Base-by-base conservation (phyloP, 2,797 vertebrate species). In the Coregonus suidteri region DNA sequence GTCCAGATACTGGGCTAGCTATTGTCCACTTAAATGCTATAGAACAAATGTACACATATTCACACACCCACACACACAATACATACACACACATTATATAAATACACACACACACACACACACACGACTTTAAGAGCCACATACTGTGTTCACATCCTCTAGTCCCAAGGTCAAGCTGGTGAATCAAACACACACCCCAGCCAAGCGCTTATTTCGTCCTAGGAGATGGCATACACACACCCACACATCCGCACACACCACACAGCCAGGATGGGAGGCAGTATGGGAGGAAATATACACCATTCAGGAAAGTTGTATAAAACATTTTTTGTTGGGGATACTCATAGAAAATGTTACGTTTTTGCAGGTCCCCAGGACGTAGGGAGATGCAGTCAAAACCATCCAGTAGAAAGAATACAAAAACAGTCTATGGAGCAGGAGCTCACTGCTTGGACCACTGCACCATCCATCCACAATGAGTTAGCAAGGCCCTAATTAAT, bases 151-250 rank as follows among this genome's bases (percentile, higher is more conserved):
- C 77, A 81, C 31, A 71, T 47, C 71, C 77, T 30, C 3, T 75
- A 85, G 81, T 73, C 76, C 51, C 74, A 70, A 82, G 80, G 83
- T 86, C 77, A 86, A 83, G 69, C 75, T 82, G 67, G 56, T 85
- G 79, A 83, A 79, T 81, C 74, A 75, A 87, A 85, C 77, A 79
- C 74, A 64, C 79, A 79, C 88, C 51, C 71, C 73, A 76, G 37
- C 37, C 37, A 41, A 41, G 6, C 77, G 78, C 31, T 35, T 4
- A 54, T 68, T 71, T 72, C 80, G 52, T 53, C 72, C 76, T 83
- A 5, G 76, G 82, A 86, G 81, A 88, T 87, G 70, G 25, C 54
- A 59, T 11, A 54, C 15, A 37, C 72, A 59, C 72, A n/a, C 54
- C 18, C 18, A n/a, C 68, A 71, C 69, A 71, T 41, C 51, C 41